A percentile compares a stretch with the other conserved stretches of the same genome.
These are phyloP conservation scores for Micromesistius poutassou DNA, from an alignment of 2,797 vertebrate genomes.

Conservation along the genomic window DNA sequence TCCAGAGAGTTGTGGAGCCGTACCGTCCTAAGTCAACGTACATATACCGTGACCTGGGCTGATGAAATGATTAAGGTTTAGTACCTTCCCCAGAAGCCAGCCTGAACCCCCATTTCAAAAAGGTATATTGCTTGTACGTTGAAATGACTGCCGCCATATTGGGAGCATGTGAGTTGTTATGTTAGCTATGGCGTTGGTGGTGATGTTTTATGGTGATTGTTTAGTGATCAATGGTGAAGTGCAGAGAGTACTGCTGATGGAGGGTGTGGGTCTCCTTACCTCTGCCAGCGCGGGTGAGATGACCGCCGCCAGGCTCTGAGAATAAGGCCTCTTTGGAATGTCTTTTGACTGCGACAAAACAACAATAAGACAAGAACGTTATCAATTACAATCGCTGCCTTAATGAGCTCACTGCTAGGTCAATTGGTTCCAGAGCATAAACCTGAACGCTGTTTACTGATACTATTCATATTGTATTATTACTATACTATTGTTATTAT, in stretches of 20 bases:
- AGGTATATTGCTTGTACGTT: no score
- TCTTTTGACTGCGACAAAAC: slow-evolving; percentile 76
- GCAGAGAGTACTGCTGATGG: neutral
- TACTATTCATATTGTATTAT: no score
- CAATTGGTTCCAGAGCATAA: slow-evolving; percentile 3
- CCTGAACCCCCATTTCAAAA: no score
- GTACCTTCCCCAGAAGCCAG: no score
- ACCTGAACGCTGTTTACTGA: neutral
- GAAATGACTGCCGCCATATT: no score
- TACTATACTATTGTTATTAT: no score
- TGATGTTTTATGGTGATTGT: no score
- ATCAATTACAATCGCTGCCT: slow-evolving; percentile 1
- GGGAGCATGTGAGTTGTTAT: no score
- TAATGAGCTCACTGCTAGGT: neutral
- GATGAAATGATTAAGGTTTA: no score
- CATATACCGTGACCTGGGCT: neutral
- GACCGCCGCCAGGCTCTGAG: slow-evolving; percentile 89
- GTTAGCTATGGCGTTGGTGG: no score
- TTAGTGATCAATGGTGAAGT: no score
- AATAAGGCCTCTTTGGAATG: slow-evolving; percentile 89
- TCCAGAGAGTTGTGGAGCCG: neutral
- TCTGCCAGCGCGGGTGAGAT: slow-evolving; percentile 92
- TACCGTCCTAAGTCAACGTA: neutral
- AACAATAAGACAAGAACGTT: neutral
- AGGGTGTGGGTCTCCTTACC: slow-evolving; percentile 69